Evolutionary conservation across 2,797 vertebrate genomes (phyloP), one percentile per base, ranked within the genome.

Genomic region (Lutjanus argentimaculatus): DNA sequence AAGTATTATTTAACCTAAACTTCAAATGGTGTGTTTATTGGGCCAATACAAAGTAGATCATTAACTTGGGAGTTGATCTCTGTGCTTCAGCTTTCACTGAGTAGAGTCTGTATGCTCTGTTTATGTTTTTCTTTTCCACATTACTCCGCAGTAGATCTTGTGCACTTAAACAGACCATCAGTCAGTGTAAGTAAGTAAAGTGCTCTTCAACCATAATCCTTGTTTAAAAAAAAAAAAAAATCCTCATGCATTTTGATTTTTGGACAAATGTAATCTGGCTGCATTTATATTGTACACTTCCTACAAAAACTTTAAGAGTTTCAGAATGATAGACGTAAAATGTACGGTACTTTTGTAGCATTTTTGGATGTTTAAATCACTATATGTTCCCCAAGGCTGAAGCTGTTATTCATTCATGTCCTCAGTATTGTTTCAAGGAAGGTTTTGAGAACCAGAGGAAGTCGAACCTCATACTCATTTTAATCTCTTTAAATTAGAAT

Each of bases 191-290:
- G 30, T 70, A 45, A 45, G 25, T 3, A 65, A 75, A 83, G 62
- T 67, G 36, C 58, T 86, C 43, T 68, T 74, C 0, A n/a, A 71
- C 13, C 11, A 10, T 76, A 80, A 75, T 83, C 77, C 74, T 46
- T 8, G 4, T 69, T 79, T 70, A 42, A 40, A 61, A 45, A 11
- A 45, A 45, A 45, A 25, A 57, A 49, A 49, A 77, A 64, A 14
- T 49, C 13, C 14, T 57, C 36, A 43, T 46, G 19, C 49, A 49
- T 77, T 59, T 21, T 13, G 3, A 22, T 14, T 51, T 68, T 65
- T 73, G 64, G 52, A 25, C 7, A 70, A 14, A 48, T 72, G 6
- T 48, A 53, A 77, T 80, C 46, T 30, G 52, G 25, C 42, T 46
- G 48, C n/a, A 40, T 66, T 48, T 36, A 55, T 63, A 4, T 36